Base-by-base conservation (phyloP, 92 coral and sea anemone genomes). In the Palythoa caribaeorum region DNA sequence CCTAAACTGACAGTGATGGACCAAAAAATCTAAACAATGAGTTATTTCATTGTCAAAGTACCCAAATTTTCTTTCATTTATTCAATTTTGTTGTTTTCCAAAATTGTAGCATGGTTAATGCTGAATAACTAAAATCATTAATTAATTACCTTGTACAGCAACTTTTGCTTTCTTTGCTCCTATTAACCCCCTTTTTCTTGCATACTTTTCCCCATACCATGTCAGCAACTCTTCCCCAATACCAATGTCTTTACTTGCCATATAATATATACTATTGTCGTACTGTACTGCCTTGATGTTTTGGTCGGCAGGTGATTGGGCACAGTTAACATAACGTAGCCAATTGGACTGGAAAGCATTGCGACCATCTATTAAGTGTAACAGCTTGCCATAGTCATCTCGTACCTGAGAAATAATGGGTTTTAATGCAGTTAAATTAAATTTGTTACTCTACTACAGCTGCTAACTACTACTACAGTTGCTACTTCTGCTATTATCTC, bases 291-390 rank as follows among this genome's bases (percentile, higher is more conserved):
- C 93, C 40, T 92, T 87, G 78, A 97, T 90, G 83, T 97, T 97
- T 78, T 95, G 99, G 57, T 97, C 97, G 9, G 91, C 80, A 9
- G 68, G 57, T 66, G 90, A 90, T 9, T 84, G 80, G 36, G 92
- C 90, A 87, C 97, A 95, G 75, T 93, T 94, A 36, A 95, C 98
- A 87, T 94, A 97, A 28, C 98, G 93, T 51, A 97, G 51, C 99
- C 99, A 97, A 86, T 97, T 97, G n/a, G 98, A 97, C 84, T 95
- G 99, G 50, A 92, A 91, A 16, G 96, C 96, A 73, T 97, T 94
- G 37, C 97, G 94, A 10, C 99, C 97, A 86, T 95, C 99, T 74
- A 95, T 84, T 78, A 92, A 86, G 70, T 94, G 94, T 63, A 79
- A 76, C 66, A 94, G 71, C 57, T 97, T 90, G 37, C 98, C 99